Evolutionary conservation across 2,113 vertebrate species (phyloP).

Genomic region (Orthonyx spaldingii): DNA sequence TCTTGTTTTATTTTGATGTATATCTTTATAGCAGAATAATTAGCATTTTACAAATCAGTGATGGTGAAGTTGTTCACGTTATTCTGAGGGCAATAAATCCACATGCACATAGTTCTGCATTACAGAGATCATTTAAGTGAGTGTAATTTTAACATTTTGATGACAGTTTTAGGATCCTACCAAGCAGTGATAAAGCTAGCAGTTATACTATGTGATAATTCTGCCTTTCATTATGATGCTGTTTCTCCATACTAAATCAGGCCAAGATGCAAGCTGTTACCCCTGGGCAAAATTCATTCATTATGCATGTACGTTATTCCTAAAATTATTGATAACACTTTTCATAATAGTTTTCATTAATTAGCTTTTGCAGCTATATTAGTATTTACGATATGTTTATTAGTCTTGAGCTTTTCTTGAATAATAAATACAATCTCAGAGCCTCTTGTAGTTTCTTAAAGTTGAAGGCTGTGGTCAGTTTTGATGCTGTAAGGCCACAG

Average conservation of each 20-base stretch:
- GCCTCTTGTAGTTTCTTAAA: background rate
- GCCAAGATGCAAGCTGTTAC: conserved; percentile 80
- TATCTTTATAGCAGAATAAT: conserved; percentile 34
- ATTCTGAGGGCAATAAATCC: conserved; percentile 44
- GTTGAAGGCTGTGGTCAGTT: conserved; percentile 48
- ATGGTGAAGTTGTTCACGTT: background rate
- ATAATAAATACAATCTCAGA: conserved; percentile 65
- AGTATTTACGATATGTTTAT: conserved; percentile 83
- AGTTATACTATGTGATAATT: conserved; percentile 82
- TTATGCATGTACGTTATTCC: conserved; percentile 88
- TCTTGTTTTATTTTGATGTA: conserved; percentile 24
- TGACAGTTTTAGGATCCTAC: conserved; percentile 74
- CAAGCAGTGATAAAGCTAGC: conserved; percentile 68
- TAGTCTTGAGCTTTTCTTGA: conserved; percentile 74
- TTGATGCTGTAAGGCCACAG: conserved; percentile 36
- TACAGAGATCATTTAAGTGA: conserved; percentile 41
- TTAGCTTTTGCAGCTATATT: conserved; percentile 84
- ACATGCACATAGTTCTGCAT: background rate
- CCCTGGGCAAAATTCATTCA: conserved; percentile 85
- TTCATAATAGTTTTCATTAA: conserved; percentile 86
- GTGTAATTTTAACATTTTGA: conserved; percentile 64
- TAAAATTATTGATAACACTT: conserved; percentile 90
- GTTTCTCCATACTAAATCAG: conserved; percentile 79
- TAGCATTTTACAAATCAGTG: conserved; percentile 29
- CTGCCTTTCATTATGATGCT: conserved; percentile 77